Evolutionary conservation across 2,797 vertebrate genomes (phyloP), one percentile per base, ranked within the genome.

Genomic region (Poecile montanus): DNA sequence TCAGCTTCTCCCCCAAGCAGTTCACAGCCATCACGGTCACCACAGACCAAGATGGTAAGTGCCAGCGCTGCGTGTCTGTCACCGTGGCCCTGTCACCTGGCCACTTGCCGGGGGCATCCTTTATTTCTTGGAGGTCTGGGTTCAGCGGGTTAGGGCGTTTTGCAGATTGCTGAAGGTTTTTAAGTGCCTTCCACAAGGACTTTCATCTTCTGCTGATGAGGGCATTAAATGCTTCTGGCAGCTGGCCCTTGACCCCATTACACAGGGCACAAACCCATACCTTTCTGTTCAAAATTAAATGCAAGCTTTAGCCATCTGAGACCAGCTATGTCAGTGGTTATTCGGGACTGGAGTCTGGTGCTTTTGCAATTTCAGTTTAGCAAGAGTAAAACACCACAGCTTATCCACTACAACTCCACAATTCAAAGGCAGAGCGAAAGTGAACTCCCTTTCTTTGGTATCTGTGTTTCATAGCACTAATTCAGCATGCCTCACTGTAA

Each of bases 11-110:
- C 85, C 99, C 99, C 74, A 99, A 98, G 84, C 98, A 98, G 71
- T 98, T 99, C 16, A 99, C 99, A 27, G 96, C 98, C 66, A 98
- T 99, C 97, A 99, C 98, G 1, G 98, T 99, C 97, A 99, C 98
- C 96, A 99, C 99, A 0, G 99, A 99, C 95, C 99, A 99, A 93
- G 98, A 98, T 19, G 99, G 99, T 99, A 97, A 99, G 99, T 98
- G 38, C 61, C 89, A 26, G 25, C 73, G 4, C 23, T 17, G 34
- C 13, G 0, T 7, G 27, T 40, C 38, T 36, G 9, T 40, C 71
- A 4, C 56, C 53, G 7, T 7, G 42, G 23, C 62, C 29, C 42
- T 29, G 15, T 22, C 45, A 3, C 23, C 54, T 10, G 2, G 1
- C 20, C 25, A 0, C 18, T 25, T 18, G 0, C 11, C 13, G 5